Percentiles rank a stretch among this genome's conserved stretches.
These are phyloP conservation scores for Colletes latitarsis DNA, from an alignment of 1,140 invertebrate genomes.

Conservation along the genomic window DNA sequence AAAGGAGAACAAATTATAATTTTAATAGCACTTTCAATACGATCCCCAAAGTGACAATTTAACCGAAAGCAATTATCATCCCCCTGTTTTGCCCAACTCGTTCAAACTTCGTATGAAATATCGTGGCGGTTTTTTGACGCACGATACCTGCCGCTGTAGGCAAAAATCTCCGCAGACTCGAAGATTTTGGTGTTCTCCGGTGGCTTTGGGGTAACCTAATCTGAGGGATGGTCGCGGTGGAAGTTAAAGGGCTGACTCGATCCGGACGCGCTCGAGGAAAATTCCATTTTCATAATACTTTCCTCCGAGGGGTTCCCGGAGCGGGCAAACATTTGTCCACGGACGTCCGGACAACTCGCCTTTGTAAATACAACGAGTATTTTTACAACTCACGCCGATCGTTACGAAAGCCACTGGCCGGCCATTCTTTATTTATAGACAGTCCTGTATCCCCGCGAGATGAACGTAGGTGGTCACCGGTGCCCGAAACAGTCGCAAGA, in stretches of 20 bases:
- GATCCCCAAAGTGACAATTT: too few relatives aligned
- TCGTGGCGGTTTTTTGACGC: too few relatives aligned
- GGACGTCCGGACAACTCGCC: constrained; percentile 5
- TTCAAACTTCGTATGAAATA: too few relatives aligned
- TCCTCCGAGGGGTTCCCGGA: not conserved
- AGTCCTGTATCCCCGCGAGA: not conserved
- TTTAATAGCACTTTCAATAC: too few relatives aligned
- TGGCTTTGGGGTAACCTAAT: not conserved
- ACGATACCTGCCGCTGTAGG: too few relatives aligned
- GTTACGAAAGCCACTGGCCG: constrained; percentile 2
- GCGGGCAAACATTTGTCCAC: constrained; percentile 38
- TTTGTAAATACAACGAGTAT: constrained; percentile 25
- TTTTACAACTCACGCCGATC: constrained; percentile 30
- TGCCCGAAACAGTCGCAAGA: constrained; percentile 12
- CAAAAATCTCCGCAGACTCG: constrained; percentile 1
- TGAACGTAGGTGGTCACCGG: not conserved
- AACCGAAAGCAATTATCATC: too few relatives aligned
- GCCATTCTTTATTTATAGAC: constrained; percentile 12
- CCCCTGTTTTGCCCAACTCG: too few relatives aligned
- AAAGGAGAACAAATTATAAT: too few relatives aligned
- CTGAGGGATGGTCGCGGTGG: not conserved
- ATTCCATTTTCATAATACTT: constrained; percentile 48
- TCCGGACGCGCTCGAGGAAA: constrained; percentile 12
- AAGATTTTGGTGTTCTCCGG: constrained; percentile 27
- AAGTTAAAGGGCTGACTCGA: constrained; percentile 7